Evolutionary conservation across 2,888 invertebrate genomes (phyloP).

Genomic region (Lepas anatifera): DNA sequence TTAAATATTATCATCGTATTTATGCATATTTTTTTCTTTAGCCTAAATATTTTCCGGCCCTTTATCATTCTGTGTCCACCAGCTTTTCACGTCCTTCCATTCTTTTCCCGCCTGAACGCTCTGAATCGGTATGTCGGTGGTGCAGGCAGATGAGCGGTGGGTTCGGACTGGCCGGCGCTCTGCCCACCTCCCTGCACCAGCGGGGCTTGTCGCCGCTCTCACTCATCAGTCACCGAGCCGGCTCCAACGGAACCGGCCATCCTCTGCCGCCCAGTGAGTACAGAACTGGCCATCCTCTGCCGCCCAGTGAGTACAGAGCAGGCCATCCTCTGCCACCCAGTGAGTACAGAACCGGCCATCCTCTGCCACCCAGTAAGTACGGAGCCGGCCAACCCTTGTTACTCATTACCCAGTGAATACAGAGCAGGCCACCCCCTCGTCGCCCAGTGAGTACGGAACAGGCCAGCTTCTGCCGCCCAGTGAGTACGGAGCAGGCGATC

Average conservation of each 20-base stretch:
- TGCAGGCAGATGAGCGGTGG: too few relatives aligned
- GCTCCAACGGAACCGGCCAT: background rate
- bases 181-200: background rate
- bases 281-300: background rate
- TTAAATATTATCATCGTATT: too few relatives aligned
- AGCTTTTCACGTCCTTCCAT: too few relatives aligned
- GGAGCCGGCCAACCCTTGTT: background rate
- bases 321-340: background rate
- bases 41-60: too few relatives aligned
- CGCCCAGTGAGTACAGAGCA: background rate
- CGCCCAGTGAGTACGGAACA: background rate
- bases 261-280: conserved; percentile 4
- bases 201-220: background rate
- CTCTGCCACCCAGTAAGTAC: background rate
- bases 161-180: background rate
- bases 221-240: background rate
- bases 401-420: too few relatives aligned
- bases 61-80: too few relatives aligned
- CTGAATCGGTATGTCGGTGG: too few relatives aligned
- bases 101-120: too few relatives aligned
- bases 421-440: too few relatives aligned
- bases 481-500: background rate
- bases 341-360: background rate
- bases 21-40: too few relatives aligned
- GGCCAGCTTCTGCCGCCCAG: background rate